Evolutionary conservation across 2,888 invertebrate species (phyloP).

Genomic region (Drosophila prostipennis): DNA sequence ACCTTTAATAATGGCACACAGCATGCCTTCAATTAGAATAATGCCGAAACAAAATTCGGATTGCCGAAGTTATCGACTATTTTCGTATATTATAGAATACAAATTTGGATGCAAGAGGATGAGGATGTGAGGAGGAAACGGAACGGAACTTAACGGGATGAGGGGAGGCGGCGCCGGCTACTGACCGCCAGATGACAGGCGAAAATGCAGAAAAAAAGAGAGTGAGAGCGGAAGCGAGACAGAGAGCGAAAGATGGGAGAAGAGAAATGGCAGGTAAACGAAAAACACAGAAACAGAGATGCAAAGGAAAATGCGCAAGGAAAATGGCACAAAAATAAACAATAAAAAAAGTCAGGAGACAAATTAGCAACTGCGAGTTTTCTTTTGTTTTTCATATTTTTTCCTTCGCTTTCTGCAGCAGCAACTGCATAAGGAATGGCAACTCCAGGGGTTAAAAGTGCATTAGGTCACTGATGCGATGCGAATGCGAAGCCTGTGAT

Average conservation of each 20-base stretch:
- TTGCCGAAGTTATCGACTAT: background rate
- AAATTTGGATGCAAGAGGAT: constrained; percentile 17
- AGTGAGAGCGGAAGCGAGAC: constrained; percentile 20
- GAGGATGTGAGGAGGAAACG: constrained; percentile 3
- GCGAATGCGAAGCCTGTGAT: constrained; percentile 27
- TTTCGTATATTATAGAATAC: constrained; percentile 28
- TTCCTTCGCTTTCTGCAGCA: background rate
- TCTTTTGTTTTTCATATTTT: constrained; percentile 14
- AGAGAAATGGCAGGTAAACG: constrained; percentile 30
- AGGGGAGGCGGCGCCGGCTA: constrained; percentile 54
- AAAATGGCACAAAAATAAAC: constrained; percentile 57
- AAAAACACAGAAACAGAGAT: constrained; percentile 22
- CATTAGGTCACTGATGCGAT: constrained; percentile 44
- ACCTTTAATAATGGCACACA: background rate
- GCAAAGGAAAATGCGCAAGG: constrained; percentile 54
- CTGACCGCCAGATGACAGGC: constrained; percentile 76
- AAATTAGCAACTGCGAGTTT: constrained; percentile 40
- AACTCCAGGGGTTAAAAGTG: constrained; percentile 34
- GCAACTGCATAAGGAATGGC: constrained; percentile 4
- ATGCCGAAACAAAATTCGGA: background rate
- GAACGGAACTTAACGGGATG: constrained; percentile 11
- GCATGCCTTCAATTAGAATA: background rate
- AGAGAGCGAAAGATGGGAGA: constrained; percentile 18
- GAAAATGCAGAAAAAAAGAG: constrained; percentile 36
- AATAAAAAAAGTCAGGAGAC: constrained; percentile 46